These are phyloP conservation scores for Halictus quadricinctus DNA, from an alignment of 2,888 invertebrate genomes.

Conservation along the genomic window DNA sequence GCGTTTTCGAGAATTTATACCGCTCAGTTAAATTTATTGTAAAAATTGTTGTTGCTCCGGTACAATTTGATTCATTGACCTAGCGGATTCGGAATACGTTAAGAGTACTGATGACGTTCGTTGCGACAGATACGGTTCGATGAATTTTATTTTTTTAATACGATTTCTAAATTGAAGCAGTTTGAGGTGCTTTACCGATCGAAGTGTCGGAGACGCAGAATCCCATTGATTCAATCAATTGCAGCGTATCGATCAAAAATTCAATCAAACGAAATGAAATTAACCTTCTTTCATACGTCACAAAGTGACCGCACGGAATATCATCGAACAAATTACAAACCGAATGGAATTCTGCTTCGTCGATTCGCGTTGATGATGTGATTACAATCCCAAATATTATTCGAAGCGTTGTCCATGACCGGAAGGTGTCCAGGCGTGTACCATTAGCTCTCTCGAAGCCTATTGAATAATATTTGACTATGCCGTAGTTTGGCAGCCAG, in stretches of 20 bases:
- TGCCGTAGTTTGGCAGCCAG: constrained; percentile 15
- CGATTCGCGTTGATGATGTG: constrained; percentile 14
- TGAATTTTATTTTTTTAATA: not conserved
- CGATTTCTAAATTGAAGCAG: not conserved
- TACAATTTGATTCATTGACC: too few species aligned
- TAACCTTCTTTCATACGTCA: not conserved
- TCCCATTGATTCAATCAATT: not conserved
- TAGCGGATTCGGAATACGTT: too few species aligned
- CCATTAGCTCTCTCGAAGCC: constrained; percentile 32
- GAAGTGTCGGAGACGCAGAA: not conserved
- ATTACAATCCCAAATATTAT: constrained; percentile 34
- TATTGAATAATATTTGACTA: constrained; percentile 40
- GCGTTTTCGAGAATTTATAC: too few species aligned
- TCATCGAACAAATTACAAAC: not conserved
- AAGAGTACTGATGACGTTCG: not conserved
- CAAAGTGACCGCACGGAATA: not conserved
- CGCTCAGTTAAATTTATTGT: too few species aligned
- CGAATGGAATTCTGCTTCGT: constrained; percentile 14
- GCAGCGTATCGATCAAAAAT: not conserved
- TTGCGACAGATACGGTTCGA: not conserved
- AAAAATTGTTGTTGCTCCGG: too few species aligned
- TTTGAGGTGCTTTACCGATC: not conserved
- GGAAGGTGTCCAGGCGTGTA: constrained; percentile 17
- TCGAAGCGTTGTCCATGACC: constrained; percentile 7
- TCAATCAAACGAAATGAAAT: not conserved